Base-by-base conservation (phyloP, 2,113 vertebrate genomes). In the Morone chrysops region DNA sequence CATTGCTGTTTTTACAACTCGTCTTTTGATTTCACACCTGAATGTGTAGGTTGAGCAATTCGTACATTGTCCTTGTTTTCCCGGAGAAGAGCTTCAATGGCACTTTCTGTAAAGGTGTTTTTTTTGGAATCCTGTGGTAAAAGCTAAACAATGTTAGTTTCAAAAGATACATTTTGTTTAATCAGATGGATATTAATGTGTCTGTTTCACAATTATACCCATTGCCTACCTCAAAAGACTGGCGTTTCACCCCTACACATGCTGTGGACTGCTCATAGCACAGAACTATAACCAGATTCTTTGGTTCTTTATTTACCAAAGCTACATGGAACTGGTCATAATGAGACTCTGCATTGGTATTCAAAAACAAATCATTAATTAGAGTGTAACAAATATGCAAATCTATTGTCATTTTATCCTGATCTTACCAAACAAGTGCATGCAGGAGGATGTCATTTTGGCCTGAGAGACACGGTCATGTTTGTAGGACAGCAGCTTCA, bases 231-330 rank as follows among this genome's bases (percentile, higher is more conserved):
- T 90, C 20, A 84, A 90, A 88, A 57, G 85, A 65, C 13, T 85
- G 80, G 0, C 59, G 89, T 77, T 93, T 93, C 16, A 94, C 87
- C 59, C 93, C 92, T 0, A 93, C 81, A 81, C 93, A 95, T 31
- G 86, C 81, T 47, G 76, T 80, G 20, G 92, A 89, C 48, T 86
- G 79, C 84, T 95, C 92, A 80, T 92, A 93, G 67, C 93, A 94
- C 70, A 95, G 67, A 13, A 70, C 11, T 5, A 92, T 60, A 8
- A 84, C 68, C 78, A 94, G 83, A 50, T 75, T 77, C 25, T 89
- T 80, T 11, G 67, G 77, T 47, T 89, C 81, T 71, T 78, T 79
- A 38, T 76, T 84, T 70, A 80, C 2, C 67, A 94, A 74, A 62
- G 62, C 88, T 12, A 41, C 56, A 4, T 60, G 62, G 45, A 94